These are phyloP conservation scores for Miltochrista miniata DNA, from an alignment of 2,888 invertebrate genomes.

Conservation along the genomic window DNA sequence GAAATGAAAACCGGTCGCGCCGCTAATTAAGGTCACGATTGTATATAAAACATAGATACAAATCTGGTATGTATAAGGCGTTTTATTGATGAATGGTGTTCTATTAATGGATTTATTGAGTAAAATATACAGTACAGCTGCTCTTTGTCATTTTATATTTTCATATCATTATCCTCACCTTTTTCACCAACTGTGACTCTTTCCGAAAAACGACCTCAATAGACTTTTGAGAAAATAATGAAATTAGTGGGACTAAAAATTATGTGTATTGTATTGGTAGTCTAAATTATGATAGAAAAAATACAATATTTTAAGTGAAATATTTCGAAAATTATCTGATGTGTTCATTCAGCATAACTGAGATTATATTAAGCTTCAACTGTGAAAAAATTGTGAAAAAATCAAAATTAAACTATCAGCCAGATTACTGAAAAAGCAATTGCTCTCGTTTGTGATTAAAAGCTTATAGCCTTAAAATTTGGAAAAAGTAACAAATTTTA, in stretches of 20 bases:
- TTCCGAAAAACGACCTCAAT: constrained; percentile 5
- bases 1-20: constrained; percentile 45
- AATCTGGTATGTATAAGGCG: too few relatives aligned
- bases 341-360: not conserved
- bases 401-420: constrained; percentile 1
- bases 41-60: constrained; percentile 34
- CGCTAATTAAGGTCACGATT: constrained; percentile 49
- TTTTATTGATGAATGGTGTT: too few relatives aligned
- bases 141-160: not conserved
- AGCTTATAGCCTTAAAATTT: constrained; percentile 41
- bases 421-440: constrained; percentile 30
- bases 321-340: constrained; percentile 1
- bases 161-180: constrained; percentile 3
- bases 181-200: constrained; percentile 5
- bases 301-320: not conserved
- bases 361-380: too few relatives aligned
- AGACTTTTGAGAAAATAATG: constrained; percentile 2
- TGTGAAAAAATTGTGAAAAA: too few relatives aligned
- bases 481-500: constrained; percentile 39
- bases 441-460: constrained; percentile 50
- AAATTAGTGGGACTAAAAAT: too few relatives aligned
- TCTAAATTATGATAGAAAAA: not conserved
- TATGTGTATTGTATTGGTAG: too few relatives aligned
- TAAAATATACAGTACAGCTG: too few relatives aligned
- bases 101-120: too few relatives aligned